A percentile compares a stretch with the other conserved stretches of the same genome.
These are phyloP conservation scores for Ophion obscuratus DNA, from an alignment of 2,888 invertebrate genomes.

Conservation along the genomic window DNA sequence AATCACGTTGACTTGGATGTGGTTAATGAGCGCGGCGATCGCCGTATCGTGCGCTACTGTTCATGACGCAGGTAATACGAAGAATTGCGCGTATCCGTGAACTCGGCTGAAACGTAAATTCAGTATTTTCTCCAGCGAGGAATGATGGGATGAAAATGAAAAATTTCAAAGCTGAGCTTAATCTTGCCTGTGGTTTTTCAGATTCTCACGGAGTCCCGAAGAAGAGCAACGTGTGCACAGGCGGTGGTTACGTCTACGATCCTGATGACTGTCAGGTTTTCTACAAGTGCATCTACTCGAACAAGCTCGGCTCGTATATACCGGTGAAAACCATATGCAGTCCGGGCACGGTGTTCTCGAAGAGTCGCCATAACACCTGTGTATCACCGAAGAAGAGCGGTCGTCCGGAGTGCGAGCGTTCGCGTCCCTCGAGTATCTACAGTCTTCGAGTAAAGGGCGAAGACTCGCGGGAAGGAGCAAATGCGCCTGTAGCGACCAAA, in stretches of 20 bases:
- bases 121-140: no score
- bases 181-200: not conserved
- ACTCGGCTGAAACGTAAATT: no score
- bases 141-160: no score
- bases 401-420: constrained; percentile 45
- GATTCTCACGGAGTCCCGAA: not conserved
- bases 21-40: constrained; percentile 37
- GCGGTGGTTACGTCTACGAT: constrained; percentile 39
- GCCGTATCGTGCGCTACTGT: constrained; percentile 24
- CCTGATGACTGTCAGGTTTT: constrained; percentile 45
- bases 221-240: constrained; percentile 8
- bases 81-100: not conserved
- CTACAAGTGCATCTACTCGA: constrained; percentile 58
- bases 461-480: not conserved
- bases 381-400: constrained; percentile 42
- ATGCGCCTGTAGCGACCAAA: not conserved
- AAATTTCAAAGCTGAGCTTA: not conserved
- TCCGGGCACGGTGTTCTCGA: constrained; percentile 57
- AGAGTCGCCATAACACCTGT: constrained; percentile 31
- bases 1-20: constrained; percentile 52
- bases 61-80: not conserved
- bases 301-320: constrained; percentile 7
- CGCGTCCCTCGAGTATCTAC: not conserved
- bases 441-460: not conserved
- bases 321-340: constrained; percentile 52